These are phyloP conservation scores for Dasyornis broadbenti DNA, from an alignment of 2,113 vertebrate species.

Conservation along the genomic window DNA sequence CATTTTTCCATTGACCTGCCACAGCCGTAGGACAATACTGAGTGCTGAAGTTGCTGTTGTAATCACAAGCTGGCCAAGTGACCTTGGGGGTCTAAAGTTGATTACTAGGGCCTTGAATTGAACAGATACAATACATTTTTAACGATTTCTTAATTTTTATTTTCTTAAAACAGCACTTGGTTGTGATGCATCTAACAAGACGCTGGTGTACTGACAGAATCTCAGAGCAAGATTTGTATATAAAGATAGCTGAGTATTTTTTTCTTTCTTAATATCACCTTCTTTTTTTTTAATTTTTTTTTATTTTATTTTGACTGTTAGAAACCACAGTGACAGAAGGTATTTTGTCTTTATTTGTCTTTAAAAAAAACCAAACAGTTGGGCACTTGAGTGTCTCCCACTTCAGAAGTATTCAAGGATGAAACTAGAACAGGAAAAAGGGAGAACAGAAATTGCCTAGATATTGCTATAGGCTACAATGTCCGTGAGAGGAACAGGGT, in stretches of 20 bases:
- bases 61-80: slow-evolving; percentile 76
- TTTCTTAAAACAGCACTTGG: slow-evolving; percentile 26
- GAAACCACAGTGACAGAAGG: background rate
- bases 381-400: background rate
- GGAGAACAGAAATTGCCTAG: background rate
- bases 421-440: background rate
- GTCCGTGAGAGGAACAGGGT: background rate
- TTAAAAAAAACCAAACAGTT: background rate
- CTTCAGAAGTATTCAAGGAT: background rate
- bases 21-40: slow-evolving; percentile 75
- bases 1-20: slow-evolving; percentile 83
- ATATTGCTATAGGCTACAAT: background rate
- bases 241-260: background rate
- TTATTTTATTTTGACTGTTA: background rate
- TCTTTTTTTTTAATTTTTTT: slow-evolving; percentile 4
- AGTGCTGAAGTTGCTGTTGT: slow-evolving; percentile 74
- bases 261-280: background rate
- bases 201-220: background rate
- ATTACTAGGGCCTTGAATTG: slow-evolving; percentile 59
- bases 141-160: background rate
- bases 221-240: background rate
- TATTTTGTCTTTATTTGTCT: background rate
- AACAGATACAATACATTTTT: slow-evolving; percentile 19
- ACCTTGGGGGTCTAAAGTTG: slow-evolving; percentile 75
- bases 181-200: background rate